Evolutionary conservation across 2,888 invertebrate species (phyloP).

Genomic region (Sthenelais limicola): DNA sequence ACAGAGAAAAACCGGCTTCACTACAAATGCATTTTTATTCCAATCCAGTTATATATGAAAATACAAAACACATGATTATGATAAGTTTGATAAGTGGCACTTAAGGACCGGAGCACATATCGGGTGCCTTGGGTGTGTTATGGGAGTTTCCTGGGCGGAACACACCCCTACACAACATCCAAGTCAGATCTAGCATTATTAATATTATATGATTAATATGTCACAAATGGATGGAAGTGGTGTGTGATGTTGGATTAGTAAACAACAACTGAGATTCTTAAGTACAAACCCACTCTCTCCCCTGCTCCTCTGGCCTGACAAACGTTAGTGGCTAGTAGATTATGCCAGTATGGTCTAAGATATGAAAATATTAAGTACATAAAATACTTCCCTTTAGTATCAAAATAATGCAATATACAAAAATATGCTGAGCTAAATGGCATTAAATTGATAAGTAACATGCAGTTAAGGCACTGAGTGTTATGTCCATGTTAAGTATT

Average conservation of each 20-base stretch:
- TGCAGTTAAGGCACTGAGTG: slow-evolving; percentile 44
- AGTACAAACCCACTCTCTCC: slow-evolving; percentile 25
- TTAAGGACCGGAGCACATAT: slow-evolving; percentile 35
- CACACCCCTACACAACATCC: slow-evolving; percentile 28
- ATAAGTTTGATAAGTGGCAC: slow-evolving; percentile 38
- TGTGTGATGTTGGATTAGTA: slow-evolving; percentile 39
- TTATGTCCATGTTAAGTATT: slow-evolving; percentile 35
- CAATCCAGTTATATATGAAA: slow-evolving; percentile 43
- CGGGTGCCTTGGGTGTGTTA: slow-evolving; percentile 28
- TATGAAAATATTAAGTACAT: slow-evolving; percentile 44
- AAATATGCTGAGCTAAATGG: slow-evolving; percentile 41
- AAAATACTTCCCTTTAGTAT: slow-evolving; percentile 40
- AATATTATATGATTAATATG: slow-evolving; percentile 38
- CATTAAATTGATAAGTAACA: slow-evolving; percentile 35
- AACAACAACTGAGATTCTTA: slow-evolving; percentile 42
- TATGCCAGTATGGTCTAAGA: slow-evolving; percentile 40
- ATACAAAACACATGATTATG: slow-evolving; percentile 40
- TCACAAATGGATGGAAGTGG: slow-evolving; percentile 39
- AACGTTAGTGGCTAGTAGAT: slow-evolving; percentile 44
- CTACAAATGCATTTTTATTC: slow-evolving; percentile 47
- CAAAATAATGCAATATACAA: slow-evolving; percentile 41
- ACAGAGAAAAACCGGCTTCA: slow-evolving; percentile 45
- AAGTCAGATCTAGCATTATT: slow-evolving; percentile 25
- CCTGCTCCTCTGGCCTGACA: slow-evolving; percentile 23
- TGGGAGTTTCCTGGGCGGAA: slow-evolving; percentile 24